A percentile compares a stretch with the other conserved stretches of the same genome.
These are phyloP conservation scores for human (Homo sapiens) DNA, from an alignment of 2,113 vertebrate genomes.

Conservation along the genomic window DNA sequence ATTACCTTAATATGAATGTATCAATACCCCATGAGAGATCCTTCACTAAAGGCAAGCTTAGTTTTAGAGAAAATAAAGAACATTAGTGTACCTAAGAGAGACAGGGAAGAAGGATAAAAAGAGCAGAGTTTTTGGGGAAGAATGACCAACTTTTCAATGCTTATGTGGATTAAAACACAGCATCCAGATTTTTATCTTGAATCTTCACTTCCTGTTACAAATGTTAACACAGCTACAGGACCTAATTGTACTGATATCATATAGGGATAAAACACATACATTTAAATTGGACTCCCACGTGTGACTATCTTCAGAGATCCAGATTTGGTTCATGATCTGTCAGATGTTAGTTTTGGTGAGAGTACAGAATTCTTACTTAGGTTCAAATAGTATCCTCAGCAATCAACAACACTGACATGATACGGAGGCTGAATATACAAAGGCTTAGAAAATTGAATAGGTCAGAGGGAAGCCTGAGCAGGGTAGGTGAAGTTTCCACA, in stretches of 20 bases:
- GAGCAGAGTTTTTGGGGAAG: not conserved
- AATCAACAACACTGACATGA: not conserved
- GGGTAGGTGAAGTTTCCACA: not conserved
- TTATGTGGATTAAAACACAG: not conserved
- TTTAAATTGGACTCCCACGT: not conserved
- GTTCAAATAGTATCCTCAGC: not conserved
- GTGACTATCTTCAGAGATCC: not conserved
- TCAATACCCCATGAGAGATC: not conserved
- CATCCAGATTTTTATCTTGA: not conserved
- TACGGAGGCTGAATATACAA: not conserved
- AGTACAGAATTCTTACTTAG: not conserved
- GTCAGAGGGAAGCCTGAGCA: not conserved
- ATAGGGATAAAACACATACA: not conserved
- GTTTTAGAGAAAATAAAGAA: not conserved
- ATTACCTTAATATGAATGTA: not conserved
- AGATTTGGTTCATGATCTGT: not conserved
- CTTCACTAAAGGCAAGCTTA: not conserved
- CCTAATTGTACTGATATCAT: not conserved
- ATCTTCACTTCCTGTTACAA: not conserved
- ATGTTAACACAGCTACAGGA: not conserved
- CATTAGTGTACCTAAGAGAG: not conserved
- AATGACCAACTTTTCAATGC: not conserved
- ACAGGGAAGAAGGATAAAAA: not conserved
- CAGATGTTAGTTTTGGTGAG: not conserved
- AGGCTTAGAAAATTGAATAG: not conserved